Base-by-base conservation (phyloP, 2,888 invertebrate genomes). In the Hyposoter didymator region DNA sequence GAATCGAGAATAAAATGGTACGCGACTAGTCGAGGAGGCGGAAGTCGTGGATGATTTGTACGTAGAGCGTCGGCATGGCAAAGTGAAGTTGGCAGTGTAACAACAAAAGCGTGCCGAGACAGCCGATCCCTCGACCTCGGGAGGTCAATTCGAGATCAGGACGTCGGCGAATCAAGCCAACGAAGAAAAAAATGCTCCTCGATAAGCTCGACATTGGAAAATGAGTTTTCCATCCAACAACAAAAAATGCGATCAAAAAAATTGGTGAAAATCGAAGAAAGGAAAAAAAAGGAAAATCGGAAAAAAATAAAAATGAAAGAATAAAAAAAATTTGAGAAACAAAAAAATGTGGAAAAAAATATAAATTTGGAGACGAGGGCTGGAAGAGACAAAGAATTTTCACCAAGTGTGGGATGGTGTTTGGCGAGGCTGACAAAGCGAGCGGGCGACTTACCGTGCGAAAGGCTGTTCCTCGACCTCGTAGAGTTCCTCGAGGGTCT, bases 401-500 rank as follows among this genome's bases (percentile, higher is more conserved):
- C 0, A 43, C 22, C 12, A 43, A 39, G 52, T 19, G 35, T 19
- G 55, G n/a, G 12, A 32, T 35, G 32, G 49, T 43, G 66, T 70
- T 49, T 22, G 49, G 70, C 70, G 49, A 28, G 49, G 39, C 35
- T 35, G 43, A 43, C 62, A 59, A 59, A 73, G 78, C 73, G 19
- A 85, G 8, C 59, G 43, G 69, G 14, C 7, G 59, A 79, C 91
- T 93, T 87, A 94, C 94, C 94, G 91, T 90, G 94, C 94, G 91
- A 94, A 93, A 91, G 94, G 94, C 90, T 93, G 93, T 90, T 94
- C 93, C 92, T 93, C 94, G 90, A 94, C 94, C 90, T 94, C 93
- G 90, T 94, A 94, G 87, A 94, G 93, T 80, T 94, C 93, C 90
- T 93, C 94, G 89, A 94, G 93, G 89, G 91, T 92, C 90, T 92